Evolutionary conservation across 2,888 invertebrate species (phyloP).

Genomic region (Tiliacea aurago): DNA sequence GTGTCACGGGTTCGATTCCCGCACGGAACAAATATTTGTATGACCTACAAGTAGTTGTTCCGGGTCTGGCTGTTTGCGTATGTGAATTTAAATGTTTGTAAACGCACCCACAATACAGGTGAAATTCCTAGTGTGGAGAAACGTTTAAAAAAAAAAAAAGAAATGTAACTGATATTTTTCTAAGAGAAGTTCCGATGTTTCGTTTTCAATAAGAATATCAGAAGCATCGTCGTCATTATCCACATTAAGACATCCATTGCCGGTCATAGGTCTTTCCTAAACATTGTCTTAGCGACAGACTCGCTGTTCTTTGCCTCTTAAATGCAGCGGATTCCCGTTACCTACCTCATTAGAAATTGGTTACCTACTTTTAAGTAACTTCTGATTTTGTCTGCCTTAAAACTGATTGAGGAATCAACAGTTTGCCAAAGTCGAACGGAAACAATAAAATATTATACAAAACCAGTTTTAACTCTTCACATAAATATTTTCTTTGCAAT

Average conservation of each 20-base stretch:
- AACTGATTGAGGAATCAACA: not conserved
- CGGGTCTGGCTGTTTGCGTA: too few relatives aligned
- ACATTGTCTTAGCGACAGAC: too few relatives aligned
- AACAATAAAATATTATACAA: slow-evolving; percentile 26
- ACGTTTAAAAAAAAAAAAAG: too few relatives aligned
- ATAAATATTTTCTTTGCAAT: slow-evolving; percentile 22
- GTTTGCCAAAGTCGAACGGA: not conserved
- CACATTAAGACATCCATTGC: not conserved
- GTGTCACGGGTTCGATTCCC: too few relatives aligned
- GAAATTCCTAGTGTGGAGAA: too few relatives aligned
- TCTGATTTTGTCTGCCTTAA: not conserved
- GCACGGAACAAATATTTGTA: too few relatives aligned
- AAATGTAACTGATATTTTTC: too few relatives aligned
- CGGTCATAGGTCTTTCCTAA: not conserved
- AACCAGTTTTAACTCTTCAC: slow-evolving; percentile 27
- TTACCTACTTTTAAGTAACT: not conserved
- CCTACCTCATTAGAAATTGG: not conserved
- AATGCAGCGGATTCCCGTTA: too few relatives aligned
- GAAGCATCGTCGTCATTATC: not conserved
- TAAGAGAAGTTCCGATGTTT: too few relatives aligned
- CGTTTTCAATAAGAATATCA: not conserved
- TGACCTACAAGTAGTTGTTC: too few relatives aligned
- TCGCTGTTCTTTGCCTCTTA: not conserved
- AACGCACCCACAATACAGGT: too few relatives aligned
- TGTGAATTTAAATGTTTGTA: too few relatives aligned